phyloP scores from a whole-genome alignment of 1,140 invertebrate genomes.

The Ceratitis capitata region DNA sequence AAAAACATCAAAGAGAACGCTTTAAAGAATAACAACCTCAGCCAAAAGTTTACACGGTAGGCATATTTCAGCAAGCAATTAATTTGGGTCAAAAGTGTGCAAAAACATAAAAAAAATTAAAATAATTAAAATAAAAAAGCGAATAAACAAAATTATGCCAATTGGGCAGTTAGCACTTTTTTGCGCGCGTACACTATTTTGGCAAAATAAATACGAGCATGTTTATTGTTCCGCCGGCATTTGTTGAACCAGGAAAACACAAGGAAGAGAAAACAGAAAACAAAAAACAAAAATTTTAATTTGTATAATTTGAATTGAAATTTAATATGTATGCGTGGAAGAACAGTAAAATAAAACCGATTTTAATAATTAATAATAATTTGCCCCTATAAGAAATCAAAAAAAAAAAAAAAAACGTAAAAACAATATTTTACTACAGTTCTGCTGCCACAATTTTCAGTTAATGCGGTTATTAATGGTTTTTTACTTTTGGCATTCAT shows the following conservation, averaged over 20 bases:
- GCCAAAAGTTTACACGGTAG: neutral
- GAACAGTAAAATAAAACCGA: neutral
- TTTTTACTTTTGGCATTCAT: neutral
- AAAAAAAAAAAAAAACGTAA: neutral
- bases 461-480: neutral
- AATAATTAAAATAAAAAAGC: neutral
- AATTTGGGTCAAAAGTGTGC: constrained; percentile 3
- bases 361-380: constrained; percentile 2
- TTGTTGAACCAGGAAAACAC: constrained; percentile 23
- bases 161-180: constrained; percentile 27
- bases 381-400: neutral
- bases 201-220: neutral
- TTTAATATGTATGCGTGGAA: neutral
- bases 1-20: neutral
- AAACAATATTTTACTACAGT: neutral
- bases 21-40: neutral
- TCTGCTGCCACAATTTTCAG: neutral
- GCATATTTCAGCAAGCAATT: constrained; percentile 10
- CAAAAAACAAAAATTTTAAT: neutral
- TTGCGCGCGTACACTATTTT: neutral
- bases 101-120: neutral
- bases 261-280: neutral
- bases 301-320: neutral
- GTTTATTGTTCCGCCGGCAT: neutral
- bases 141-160: neutral